Base-by-base conservation (phyloP, 2,888 invertebrate species). In the Polia nebulosa region DNA sequence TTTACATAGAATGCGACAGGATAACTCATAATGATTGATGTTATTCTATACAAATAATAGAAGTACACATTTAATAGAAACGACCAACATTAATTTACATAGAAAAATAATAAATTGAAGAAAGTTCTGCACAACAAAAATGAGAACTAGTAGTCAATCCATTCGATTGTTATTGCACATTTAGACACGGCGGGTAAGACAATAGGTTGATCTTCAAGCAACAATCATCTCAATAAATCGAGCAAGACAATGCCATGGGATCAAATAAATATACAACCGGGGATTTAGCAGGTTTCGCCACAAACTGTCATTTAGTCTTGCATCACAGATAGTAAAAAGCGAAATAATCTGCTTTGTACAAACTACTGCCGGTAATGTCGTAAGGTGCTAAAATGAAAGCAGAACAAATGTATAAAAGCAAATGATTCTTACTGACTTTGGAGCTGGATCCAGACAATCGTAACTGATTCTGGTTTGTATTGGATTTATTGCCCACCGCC, bases 371-470 rank as follows among this genome's bases (percentile, higher is more conserved):
- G 76, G 69, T 81, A 75, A 82, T 72, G 72, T 78, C 72, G 83
- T 84, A 82, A 83, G 75, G 88, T 89, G 90, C 91, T 93, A 92
- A 90, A 88, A 91, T 86, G 89, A 90, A 94, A 94, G 94, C 94
- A 86, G 82, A 92, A 94, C 92, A 90, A 87, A 83, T 87, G 86
- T 87, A 71, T 77, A 85, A 88, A 89, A 92, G 92, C 90, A 94
- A 97, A 96, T 96, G 97, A 97, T 98, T 99, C 99, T 99, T 99
- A 99, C 99, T 99, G 99, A 99, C 99, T 99, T 99, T 99, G 98
- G 97, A 97, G 97, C 97, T 97, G 97, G 97, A 94, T 96, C 95
- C 96, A 93, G 95, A 92, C 90, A 94, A 95, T 94, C 95, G 96
- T 92, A 95, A 92, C 93, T 94, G 94, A 95, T 93, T 96, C 94